Evolutionary conservation across 2,888 invertebrate genomes (phyloP).

Genomic region (Eilema sororculum): DNA sequence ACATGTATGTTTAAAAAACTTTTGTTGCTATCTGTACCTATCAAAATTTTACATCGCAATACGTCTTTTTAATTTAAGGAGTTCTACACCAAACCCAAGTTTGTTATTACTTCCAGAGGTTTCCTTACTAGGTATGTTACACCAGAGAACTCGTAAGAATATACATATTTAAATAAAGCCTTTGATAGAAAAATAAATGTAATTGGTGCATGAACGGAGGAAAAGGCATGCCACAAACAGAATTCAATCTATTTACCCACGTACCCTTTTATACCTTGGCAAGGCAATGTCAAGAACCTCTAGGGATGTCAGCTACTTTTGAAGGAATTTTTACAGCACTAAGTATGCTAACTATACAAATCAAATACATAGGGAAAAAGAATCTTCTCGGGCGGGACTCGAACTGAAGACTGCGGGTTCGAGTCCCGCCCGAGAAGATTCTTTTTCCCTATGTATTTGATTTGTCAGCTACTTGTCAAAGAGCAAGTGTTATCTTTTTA

Average conservation of each 20-base stretch:
- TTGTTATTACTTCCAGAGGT: background rate
- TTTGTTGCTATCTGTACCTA: background rate
- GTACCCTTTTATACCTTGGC: background rate
- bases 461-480: too few relatives aligned
- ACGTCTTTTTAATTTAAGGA: background rate
- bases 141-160: too few relatives aligned
- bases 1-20: background rate
- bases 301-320: background rate
- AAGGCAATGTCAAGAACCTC: background rate
- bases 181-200: background rate
- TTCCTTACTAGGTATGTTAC: too few relatives aligned
- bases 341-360: too few relatives aligned
- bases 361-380: too few relatives aligned
- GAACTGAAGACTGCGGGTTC: too few relatives aligned
- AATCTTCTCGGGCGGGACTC: too few relatives aligned
- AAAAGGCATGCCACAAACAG: background rate
- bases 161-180: too few relatives aligned
- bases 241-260: background rate
- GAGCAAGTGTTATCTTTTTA: background rate
- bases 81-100: background rate
- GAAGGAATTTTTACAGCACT: too few relatives aligned
- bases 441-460: too few relatives aligned
- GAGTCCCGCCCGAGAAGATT: too few relatives aligned
- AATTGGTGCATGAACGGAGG: background rate
- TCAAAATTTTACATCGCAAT: background rate